Evolutionary conservation across 2,888 invertebrate species (phyloP).

Genomic region (Sympetrum striolatum): DNA sequence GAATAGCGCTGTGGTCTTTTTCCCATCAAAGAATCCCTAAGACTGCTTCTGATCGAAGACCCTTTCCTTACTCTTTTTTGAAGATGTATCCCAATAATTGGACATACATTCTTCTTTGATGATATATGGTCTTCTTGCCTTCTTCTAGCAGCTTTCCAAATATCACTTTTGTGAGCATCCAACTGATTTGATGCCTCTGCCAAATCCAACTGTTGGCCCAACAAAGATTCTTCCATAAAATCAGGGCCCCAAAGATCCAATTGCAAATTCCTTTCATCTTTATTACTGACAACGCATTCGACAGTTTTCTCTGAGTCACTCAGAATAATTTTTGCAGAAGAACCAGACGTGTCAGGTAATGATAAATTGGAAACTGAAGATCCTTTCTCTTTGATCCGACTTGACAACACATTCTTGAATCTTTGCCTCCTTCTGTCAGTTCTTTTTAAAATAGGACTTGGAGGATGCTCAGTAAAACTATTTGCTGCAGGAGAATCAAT

Average conservation of each 20-base stretch:
- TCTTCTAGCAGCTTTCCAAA: neutral
- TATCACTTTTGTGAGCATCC: neutral
- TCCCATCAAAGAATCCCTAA: neutral
- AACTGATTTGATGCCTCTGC: neutral
- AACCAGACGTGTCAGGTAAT: neutral
- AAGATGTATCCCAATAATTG: neutral
- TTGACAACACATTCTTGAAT: neutral
- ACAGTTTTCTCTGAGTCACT: neutral
- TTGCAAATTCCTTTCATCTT: neutral
- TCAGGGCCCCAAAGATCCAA: neutral
- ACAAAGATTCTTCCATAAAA: neutral
- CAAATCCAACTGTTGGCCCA: neutral
- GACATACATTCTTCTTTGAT: neutral
- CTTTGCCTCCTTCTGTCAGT: neutral
- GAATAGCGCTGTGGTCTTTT: neutral
- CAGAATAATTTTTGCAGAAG: neutral
- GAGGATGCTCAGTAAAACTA: neutral
- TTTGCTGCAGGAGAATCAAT: neutral
- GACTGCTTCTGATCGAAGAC: neutral
- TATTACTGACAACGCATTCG: neutral
- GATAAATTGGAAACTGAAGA: neutral
- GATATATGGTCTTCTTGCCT: neutral
- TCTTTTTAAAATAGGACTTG: constrained; percentile 19
- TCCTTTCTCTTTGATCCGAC: neutral
- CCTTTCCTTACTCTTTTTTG: neutral